These are phyloP conservation scores for Pholis gunnellus DNA, from an alignment of 2,113 vertebrate species.

Conservation along the genomic window DNA sequence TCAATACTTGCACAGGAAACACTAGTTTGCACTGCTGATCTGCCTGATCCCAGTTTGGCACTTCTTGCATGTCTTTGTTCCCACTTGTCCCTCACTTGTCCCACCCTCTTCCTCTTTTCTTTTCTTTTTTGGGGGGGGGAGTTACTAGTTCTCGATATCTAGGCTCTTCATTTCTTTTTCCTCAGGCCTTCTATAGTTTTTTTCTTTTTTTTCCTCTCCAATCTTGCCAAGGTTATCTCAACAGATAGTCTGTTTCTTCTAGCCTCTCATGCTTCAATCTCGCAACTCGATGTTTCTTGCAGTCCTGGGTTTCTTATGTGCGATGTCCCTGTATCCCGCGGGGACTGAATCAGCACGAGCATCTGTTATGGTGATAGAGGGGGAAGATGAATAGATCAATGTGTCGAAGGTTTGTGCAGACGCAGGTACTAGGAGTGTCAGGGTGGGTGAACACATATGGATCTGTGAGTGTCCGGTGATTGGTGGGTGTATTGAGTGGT, in stretches of 20 bases:
- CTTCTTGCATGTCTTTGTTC: slow-evolving; percentile 64
- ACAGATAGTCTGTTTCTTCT: slow-evolving; percentile 19
- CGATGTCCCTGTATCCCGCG: slow-evolving; percentile 38
- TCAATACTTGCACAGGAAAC: slow-evolving; percentile 79
- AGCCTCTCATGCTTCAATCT: slow-evolving; percentile 19
- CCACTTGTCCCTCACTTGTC: slow-evolving; percentile 34
- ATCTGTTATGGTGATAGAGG: slow-evolving; percentile 45
- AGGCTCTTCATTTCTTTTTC: slow-evolving; percentile 16
- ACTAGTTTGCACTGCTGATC: slow-evolving; percentile 71
- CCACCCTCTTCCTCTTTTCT: slow-evolving; percentile 29
- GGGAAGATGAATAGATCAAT: slow-evolving; percentile 60
- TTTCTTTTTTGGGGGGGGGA: neutral
- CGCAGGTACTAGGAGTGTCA: slow-evolving; percentile 47
- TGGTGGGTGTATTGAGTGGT: slow-evolving; percentile 66
- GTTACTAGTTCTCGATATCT: slow-evolving; percentile 11
- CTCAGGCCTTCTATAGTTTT: neutral
- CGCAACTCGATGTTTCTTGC: slow-evolving; percentile 16
- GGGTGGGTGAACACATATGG: slow-evolving; percentile 64
- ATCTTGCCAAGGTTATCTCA: slow-evolving; percentile 24
- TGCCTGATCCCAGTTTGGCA: slow-evolving; percentile 62
- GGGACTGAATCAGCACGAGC: slow-evolving; percentile 74
- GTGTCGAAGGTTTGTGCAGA: slow-evolving; percentile 53
- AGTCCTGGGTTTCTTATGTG: slow-evolving; percentile 18
- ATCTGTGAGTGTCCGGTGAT: slow-evolving; percentile 58
- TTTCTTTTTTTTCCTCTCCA: neutral